A percentile compares a stretch with the other conserved stretches of the same genome.
These are phyloP conservation scores for Sycophila texana DNA, from an alignment of 2,888 invertebrate species.

Conservation along the genomic window DNA sequence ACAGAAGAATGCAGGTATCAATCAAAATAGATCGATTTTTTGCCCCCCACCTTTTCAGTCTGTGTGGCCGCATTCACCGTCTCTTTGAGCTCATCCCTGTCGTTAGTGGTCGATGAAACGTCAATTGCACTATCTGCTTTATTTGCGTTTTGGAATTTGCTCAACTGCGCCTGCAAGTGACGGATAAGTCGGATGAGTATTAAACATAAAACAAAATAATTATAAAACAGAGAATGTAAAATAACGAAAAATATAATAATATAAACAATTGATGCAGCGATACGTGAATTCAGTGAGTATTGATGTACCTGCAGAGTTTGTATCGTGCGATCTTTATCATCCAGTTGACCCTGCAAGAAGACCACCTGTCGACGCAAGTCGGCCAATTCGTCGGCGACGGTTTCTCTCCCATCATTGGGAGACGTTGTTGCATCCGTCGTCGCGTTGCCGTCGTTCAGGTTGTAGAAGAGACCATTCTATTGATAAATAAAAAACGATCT, in stretches of 20 bases:
- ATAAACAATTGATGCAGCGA: not conserved
- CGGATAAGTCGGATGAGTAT: slow-evolving; percentile 20
- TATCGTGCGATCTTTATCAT: slow-evolving; percentile 90
- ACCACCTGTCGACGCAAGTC: slow-evolving; percentile 89
- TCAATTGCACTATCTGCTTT: slow-evolving; percentile 64
- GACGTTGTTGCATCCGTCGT: slow-evolving; percentile 76
- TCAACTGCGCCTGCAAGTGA: slow-evolving; percentile 66
- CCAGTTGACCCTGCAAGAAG: slow-evolving; percentile 90
- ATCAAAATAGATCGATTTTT: not conserved
- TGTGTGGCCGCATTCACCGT: slow-evolving; percentile 90
- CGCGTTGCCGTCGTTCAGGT: slow-evolving; percentile 77
- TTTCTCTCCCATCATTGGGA: slow-evolving; percentile 67
- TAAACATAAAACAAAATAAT: too few species aligned
- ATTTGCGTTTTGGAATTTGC: slow-evolving; percentile 69
- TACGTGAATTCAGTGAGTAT: slow-evolving; percentile 7
- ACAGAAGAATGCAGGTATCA: too few species aligned
- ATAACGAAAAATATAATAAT: slow-evolving; percentile 6
- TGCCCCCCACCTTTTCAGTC: slow-evolving; percentile 84
- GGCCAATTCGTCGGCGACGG: slow-evolving; percentile 80
- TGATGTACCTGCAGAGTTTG: slow-evolving; percentile 81
- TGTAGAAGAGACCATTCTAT: slow-evolving; percentile 82
- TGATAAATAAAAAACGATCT: not conserved
- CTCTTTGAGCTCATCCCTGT: slow-evolving; percentile 76
- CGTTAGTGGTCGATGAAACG: slow-evolving; percentile 72
- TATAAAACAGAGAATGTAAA: slow-evolving; percentile 3